Evolutionary conservation across 2,797 vertebrate species (phyloP), one percentile per base, ranked within the genome.

Genomic region (Arnoldichthys spilopterus): DNA sequence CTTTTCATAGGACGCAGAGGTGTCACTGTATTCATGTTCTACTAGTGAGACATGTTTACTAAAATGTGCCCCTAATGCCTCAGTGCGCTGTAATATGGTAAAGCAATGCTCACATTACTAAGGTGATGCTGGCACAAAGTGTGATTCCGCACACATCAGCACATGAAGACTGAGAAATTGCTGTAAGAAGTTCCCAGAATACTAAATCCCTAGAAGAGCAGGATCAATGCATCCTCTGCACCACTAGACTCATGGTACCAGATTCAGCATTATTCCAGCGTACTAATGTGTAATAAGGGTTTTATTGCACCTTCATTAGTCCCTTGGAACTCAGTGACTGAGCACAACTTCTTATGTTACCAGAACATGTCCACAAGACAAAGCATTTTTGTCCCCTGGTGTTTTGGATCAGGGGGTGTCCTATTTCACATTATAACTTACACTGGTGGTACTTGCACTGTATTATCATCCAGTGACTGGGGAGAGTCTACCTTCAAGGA

Each of bases 381-480:
- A 74, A 26, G 6, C 28, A 20, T 74, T 61, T 62, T 16, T 26
- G 20, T n/a, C 30, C 47, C 49, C 18, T 43, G 49, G 18, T 58
- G 34, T 51, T 73, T 8, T 62, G 22, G 43, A 45, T 81, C n/a
- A 24, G 70, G 26, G 22, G 73, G 32, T 40, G 26, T 40, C 43
- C 22, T 22, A 18, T 34, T 26, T 56, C 37, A 54, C 28, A 47
- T n/a, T 16, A n/a, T n/a, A n/a, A n/a, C n/a, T 37, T 37, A 37
- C 37, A 37, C 37, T 37, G 37, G 51, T 37, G 37, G 51, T 63
- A 18, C 8, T 6, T 62, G 37, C 24, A 62, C 9, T 7, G 61
- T 34, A 6, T n/a, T 30, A 18, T 28, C 15, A 54, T 66, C 22
- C n/a, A 67, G 22, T 51, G 72, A 40, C 61, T 63, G n/a, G 30